phyloP scores from a whole-genome alignment of 1,140 invertebrate genomes.

The Acyrthosiphon pisum region DNA sequence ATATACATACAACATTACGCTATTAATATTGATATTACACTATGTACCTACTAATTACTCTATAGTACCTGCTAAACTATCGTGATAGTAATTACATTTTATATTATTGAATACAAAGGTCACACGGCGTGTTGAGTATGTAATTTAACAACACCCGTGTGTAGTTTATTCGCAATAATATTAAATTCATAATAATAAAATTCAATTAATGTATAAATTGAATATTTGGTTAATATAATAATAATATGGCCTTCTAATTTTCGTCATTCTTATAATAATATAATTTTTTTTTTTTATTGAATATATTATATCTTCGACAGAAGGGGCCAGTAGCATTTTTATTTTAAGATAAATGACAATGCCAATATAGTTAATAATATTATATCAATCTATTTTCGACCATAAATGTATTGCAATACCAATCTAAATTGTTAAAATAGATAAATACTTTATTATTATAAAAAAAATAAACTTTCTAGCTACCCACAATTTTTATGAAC shows the following conservation, averaged over 20 bases:
- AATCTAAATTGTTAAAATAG: too few species aligned
- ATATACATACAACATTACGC: not conserved
- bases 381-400: not conserved
- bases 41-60: too few species aligned
- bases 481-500: too few species aligned
- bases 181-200: not conserved
- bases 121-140: not conserved
- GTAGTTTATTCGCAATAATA: not conserved
- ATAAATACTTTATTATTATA: too few species aligned
- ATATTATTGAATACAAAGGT: not conserved
- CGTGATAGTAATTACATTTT: not conserved
- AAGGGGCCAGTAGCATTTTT: too few species aligned
- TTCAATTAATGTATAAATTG: not conserved
- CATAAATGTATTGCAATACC: not conserved
- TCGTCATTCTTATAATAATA: too few species aligned
- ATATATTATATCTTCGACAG: too few species aligned
- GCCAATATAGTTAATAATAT: not conserved
- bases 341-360: not conserved
- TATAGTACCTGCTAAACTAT: not conserved
- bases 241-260: not conserved
- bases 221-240: not conserved
- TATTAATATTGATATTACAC: not conserved
- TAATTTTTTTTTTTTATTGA: too few species aligned
- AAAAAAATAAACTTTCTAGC: too few species aligned
- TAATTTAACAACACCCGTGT: not conserved